Conservation (phyloP, 37 sponge, comb jelly and placozoan genomes). For the Bolinopsis microptera region DNA sequence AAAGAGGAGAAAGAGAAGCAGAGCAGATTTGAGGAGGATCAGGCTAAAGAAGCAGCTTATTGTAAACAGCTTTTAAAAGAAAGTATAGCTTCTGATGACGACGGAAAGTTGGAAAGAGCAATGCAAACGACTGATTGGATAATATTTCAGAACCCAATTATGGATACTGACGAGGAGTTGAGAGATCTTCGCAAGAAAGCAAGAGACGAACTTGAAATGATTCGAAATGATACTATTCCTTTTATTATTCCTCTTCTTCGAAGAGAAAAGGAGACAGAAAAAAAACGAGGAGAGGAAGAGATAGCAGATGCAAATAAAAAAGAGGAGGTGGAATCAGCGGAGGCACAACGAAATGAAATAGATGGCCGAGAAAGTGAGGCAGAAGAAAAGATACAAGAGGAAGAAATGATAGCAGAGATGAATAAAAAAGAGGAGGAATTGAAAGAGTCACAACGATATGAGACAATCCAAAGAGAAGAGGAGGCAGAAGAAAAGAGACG, state of each 20-base stretch:
- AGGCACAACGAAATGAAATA: too few relatives aligned
- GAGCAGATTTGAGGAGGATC: neutral
- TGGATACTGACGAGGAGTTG: conserved; percentile 20
- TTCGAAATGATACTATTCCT: neutral
- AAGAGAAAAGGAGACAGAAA: neutral
- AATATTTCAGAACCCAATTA: neutral
- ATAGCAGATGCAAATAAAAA: too few relatives aligned
- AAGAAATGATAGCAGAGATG: too few relatives aligned
- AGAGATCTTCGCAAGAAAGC: neutral
- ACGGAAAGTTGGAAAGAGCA: neutral
- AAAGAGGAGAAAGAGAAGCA: conserved; percentile 50
- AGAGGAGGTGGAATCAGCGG: too few relatives aligned
- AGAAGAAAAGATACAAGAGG: too few relatives aligned
- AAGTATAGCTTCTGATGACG: neutral
- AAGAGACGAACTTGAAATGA: neutral
- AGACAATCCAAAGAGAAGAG: too few relatives aligned
- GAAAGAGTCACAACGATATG: too few relatives aligned
- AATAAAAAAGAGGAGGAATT: too few relatives aligned
- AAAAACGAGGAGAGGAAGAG: neutral
- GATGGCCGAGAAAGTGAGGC: too few relatives aligned
- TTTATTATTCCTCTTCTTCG: too few relatives aligned
- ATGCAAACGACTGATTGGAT: neutral
- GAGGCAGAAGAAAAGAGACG: too few relatives aligned
- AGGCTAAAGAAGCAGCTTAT: neutral
- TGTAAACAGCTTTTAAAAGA: conserved; percentile 13